Evolutionary conservation across 2,797 vertebrate genomes (phyloP).

Genomic region (Lateolabrax maculatus): DNA sequence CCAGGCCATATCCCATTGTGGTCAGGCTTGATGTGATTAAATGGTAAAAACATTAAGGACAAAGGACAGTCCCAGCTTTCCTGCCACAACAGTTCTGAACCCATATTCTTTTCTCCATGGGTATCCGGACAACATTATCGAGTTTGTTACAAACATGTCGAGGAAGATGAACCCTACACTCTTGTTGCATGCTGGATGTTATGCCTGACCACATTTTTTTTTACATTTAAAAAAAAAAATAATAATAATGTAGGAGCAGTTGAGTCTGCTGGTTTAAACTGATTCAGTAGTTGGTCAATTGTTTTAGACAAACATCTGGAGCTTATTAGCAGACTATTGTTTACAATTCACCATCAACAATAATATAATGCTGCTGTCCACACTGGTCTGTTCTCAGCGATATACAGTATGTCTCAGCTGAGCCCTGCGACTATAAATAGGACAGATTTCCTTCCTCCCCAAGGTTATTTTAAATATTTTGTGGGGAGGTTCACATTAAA

Average conservation of each 20-base stretch:
- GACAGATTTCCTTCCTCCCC: background rate
- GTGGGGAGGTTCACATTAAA: conserved; percentile 2
- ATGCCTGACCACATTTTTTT: background rate
- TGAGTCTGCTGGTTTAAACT: background rate
- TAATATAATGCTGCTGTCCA: background rate
- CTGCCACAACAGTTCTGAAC: background rate
- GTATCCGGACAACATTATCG: too few relatives aligned
- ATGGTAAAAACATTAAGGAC: conserved; percentile 1
- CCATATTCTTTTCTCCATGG: background rate
- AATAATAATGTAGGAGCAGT: background rate
- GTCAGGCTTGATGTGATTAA: conserved; percentile 23
- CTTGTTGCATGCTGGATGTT: background rate
- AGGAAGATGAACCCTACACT: background rate
- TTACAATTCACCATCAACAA: background rate
- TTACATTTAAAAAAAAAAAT: too few relatives aligned
- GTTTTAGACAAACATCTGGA: background rate
- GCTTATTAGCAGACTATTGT: background rate
- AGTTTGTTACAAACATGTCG: background rate
- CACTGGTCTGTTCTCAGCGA: background rate
- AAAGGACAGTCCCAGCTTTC: background rate
- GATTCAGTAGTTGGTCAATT: background rate
- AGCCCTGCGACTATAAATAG: background rate
- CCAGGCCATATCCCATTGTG: background rate
- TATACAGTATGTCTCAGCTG: background rate
- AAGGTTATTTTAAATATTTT: background rate